Evolutionary conservation across 2,113 vertebrate species (phyloP).

Genomic region (Scomber japonicus): DNA sequence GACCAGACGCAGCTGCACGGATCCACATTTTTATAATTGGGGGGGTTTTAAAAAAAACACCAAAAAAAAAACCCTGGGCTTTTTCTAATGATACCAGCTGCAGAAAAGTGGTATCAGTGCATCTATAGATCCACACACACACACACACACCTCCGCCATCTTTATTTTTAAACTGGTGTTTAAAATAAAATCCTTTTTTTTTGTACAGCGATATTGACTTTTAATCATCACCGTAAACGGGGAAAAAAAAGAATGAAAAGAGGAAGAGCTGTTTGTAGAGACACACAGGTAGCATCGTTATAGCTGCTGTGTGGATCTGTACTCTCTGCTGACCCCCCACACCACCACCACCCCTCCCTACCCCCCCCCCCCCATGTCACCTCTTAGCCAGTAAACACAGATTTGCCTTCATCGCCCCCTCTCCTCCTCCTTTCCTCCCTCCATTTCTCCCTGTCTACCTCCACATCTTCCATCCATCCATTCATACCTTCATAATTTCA

Average conservation of each 20-base stretch:
- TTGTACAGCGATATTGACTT: not conserved
- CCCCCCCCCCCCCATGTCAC: not conserved
- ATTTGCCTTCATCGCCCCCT: conserved; percentile 27
- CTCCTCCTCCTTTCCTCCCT: not conserved
- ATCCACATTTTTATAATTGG: too few relatives aligned
- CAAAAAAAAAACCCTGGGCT: too few relatives aligned
- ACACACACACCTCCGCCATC: not conserved
- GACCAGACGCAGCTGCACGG: too few relatives aligned
- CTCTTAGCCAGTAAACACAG: conserved; percentile 2
- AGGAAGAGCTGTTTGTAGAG: not conserved
- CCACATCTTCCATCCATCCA: conserved; percentile 21
- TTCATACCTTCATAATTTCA: conserved; percentile 22
- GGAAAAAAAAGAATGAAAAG: not conserved
- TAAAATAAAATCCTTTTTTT: not conserved
- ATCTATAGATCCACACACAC: conserved; percentile 3
- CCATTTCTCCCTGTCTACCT: not conserved
- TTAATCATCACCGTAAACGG: too few relatives aligned
- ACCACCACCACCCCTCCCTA: too few relatives aligned
- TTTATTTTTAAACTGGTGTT: too few relatives aligned
- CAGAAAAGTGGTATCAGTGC: conserved; percentile 24
- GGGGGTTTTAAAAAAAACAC: too few relatives aligned
- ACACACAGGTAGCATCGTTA: not conserved
- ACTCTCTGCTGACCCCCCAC: not conserved
- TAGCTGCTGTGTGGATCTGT: conserved; percentile 27
- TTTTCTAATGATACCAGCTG: not conserved